Evolutionary conservation across 2,888 invertebrate genomes (phyloP), one percentile per base, ranked within the genome.

Genomic region (Rugalucina vietnamica): DNA sequence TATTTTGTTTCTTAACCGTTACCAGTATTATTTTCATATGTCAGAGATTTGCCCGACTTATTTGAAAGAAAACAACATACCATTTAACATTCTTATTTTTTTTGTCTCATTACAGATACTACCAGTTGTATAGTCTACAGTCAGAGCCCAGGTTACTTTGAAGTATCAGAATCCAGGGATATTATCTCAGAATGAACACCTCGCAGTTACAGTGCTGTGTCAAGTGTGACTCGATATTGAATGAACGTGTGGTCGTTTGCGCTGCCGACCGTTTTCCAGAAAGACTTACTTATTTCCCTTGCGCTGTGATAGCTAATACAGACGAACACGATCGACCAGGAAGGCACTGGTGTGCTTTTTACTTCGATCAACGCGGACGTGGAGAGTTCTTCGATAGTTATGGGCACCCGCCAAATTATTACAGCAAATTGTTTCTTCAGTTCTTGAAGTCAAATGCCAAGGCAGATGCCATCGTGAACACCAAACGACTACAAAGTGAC

Each of bases 331-430:
- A 21, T n/a, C 69, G 36, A 74, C 0, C 5, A 37, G 82, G 71
- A 0, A 50, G 39, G 27, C 82, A 77, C 32, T 82, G 78, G 82
- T 78, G 54, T 36, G 74, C 74, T 24, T 69, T 82, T 54, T 79
- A 34, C n/a, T 39, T 21, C 8, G 34, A 49, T 10, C 24, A 50
- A 2, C 18, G 10, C 1, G 50, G 71, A 39, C 1, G 37, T 39
- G 37, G 21, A 8, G 71, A 71, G 12, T 71, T 71, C 1, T 24
- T 71, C 24, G 39, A 71, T 34, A 71, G 71, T 39, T 71, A 27
- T 37, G 71, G 71, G n/a, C 1, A n/a, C 14, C 37, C 8, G 18
- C 71, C 37, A 71, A 24, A 18, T 1, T 27, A 71, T 37, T 71
- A 39, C 37, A 12, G 27, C 18, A 18, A 36, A 14, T 24, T 12